phyloP scores from a whole-genome alignment of 1,140 invertebrate species.

The Neodiprion lecontei region DNA sequence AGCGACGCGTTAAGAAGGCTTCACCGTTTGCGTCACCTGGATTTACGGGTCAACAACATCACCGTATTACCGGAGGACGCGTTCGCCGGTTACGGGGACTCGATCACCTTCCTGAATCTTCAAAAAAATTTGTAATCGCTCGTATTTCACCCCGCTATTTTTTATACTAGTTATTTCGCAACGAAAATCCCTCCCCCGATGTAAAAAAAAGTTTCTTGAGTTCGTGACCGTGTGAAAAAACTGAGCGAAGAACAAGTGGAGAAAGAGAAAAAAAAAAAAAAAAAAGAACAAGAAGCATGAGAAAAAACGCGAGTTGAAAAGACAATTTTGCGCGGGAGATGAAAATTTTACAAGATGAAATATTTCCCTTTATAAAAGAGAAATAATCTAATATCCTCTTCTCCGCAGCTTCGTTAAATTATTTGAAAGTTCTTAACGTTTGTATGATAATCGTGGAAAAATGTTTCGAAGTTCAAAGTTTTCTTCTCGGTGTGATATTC shows the following conservation, averaged over 20 bases:
- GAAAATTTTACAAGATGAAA: too few relatives aligned
- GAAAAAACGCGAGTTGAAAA: background rate
- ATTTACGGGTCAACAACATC: conserved; percentile 88
- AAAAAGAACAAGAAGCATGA: background rate
- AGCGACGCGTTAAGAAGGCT: conserved; percentile 80
- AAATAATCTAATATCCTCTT: too few relatives aligned
- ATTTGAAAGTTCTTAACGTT: too few relatives aligned
- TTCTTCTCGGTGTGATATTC: too few relatives aligned
- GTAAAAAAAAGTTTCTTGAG: background rate
- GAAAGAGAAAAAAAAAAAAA: conserved; percentile 7
- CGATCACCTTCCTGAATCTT: conserved; percentile 88
- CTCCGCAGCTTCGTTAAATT: too few relatives aligned
- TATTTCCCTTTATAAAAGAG: too few relatives aligned
- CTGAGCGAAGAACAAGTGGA: background rate
- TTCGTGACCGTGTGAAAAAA: background rate
- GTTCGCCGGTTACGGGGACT: conserved; percentile 89
- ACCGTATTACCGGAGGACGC: conserved; percentile 81
- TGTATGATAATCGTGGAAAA: too few relatives aligned
- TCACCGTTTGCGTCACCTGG: conserved; percentile 85
- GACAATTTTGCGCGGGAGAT: too few relatives aligned
- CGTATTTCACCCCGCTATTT: background rate
- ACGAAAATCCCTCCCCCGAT: too few relatives aligned
- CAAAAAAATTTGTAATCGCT: conserved; percentile 85
- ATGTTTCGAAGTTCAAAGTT: too few relatives aligned
- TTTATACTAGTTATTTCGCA: background rate